Conservation (phyloP, 53 echinoderm and acorn worm genomes). For the Stichopus horrens region DNA sequence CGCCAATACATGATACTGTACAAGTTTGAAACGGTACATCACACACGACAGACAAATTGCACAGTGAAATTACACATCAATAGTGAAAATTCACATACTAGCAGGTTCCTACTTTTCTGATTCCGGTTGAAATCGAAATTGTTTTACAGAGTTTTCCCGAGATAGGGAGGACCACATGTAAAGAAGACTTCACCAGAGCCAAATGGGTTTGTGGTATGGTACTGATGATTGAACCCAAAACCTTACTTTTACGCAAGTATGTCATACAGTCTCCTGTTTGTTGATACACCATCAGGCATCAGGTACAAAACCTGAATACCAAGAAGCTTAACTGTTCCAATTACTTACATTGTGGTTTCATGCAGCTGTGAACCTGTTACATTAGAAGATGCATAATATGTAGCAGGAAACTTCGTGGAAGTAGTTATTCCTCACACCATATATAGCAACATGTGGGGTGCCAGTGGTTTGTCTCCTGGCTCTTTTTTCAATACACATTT, state of each 20-base stretch:
- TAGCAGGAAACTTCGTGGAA: constrained; percentile 39
- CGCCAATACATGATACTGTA: too few species aligned
- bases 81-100: too few species aligned
- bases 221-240: too few species aligned
- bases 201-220: not conserved
- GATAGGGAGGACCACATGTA: constrained; percentile 7
- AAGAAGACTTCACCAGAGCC: not conserved
- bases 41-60: too few species aligned
- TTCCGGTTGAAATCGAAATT: too few species aligned
- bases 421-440: constrained; percentile 64
- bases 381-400: constrained; percentile 51
- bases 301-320: constrained; percentile 56
- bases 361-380: not conserved
- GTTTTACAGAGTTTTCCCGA: not conserved
- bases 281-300: too few species aligned
- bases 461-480: not conserved
- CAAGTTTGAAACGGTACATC: too few species aligned
- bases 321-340: constrained; percentile 9
- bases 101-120: too few species aligned
- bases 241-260: not conserved
- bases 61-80: too few species aligned
- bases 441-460: constrained; percentile 63
- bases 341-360: not conserved
- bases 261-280: too few species aligned
- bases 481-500: constrained; percentile 7